Evolutionary conservation across 2,888 invertebrate genomes (phyloP), one percentile per base, ranked within the genome.

Genomic region (Caenorhabditis becei): DNA sequence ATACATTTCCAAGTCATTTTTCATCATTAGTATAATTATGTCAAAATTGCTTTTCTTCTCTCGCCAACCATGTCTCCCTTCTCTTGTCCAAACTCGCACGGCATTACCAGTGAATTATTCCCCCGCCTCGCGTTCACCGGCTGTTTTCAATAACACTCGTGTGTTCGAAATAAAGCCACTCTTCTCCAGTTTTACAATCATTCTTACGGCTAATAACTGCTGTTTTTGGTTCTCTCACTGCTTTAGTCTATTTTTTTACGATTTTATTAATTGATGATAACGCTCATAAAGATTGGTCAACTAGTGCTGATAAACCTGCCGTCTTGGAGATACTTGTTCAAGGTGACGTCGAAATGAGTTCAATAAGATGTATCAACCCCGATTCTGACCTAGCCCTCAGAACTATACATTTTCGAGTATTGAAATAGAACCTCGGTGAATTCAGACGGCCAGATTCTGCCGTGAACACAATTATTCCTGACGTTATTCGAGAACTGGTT

Each of bases 391-490:
- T n/a, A n/a, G n/a, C n/a, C n/a, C n/a, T n/a, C n/a, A n/a, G n/a
- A n/a, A n/a, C n/a, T n/a, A n/a, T n/a, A n/a, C n/a, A n/a, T n/a
- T n/a, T n/a, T n/a, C n/a, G n/a, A n/a, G n/a, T n/a, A n/a, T n/a
- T n/a, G n/a, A 32, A 32, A 32, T 32, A 10, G 32, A 32, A 32
- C n/a, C n/a, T n/a, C n/a, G n/a, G n/a, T n/a, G n/a, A n/a, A n/a
- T n/a, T 41, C 41, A 7, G 41, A 14, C 41, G 2, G 41, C 51
- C 23, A n/a, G 28, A 54, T 54, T 14, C 28, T 26, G 28, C 20
- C 18, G 56, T 32, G 56, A 56, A 56, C 54, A 54, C 54, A 28
- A 54, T 54, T 54, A 54, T 56, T 20, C 18, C 28, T 18, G n/a
- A 11, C 32, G 56, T 32, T 56, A 18, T 32, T 56, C 35, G 20